phyloP scores from a whole-genome alignment of 2,888 invertebrate species.

The Cotesia congregata region DNA sequence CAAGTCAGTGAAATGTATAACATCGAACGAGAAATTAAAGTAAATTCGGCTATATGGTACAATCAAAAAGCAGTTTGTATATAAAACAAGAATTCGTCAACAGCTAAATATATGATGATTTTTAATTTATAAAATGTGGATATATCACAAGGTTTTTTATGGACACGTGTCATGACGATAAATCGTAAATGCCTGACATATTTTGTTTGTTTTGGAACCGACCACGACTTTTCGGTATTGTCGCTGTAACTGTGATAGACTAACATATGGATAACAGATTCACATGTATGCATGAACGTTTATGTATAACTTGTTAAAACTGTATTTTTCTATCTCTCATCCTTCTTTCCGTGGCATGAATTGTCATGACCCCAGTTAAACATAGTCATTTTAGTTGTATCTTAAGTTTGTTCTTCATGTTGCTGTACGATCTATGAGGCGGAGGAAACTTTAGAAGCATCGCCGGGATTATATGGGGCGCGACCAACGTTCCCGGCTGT shows the following conservation, averaged over 20 bases:
- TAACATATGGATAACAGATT: slow-evolving; percentile 45
- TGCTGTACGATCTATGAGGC: slow-evolving; percentile 57
- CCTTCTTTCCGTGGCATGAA: slow-evolving; percentile 3
- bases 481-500: slow-evolving; percentile 53
- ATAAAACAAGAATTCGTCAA: slow-evolving; percentile 8
- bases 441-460: slow-evolving; percentile 64
- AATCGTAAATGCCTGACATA: slow-evolving; percentile 66
- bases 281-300: not conserved
- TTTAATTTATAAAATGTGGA: slow-evolving; percentile 14
- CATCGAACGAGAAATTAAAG: no score
- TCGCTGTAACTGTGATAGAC: slow-evolving; percentile 44
- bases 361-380: slow-evolving; percentile 27
- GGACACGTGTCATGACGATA: slow-evolving; percentile 68
- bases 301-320: not conserved
- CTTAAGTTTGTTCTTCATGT: slow-evolving; percentile 32
- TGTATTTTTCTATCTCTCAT: slow-evolving; percentile 3
- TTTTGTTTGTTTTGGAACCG: slow-evolving; percentile 64
- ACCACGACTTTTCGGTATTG: slow-evolving; percentile 45
- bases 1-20: no score
- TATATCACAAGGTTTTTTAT: slow-evolving; percentile 13
- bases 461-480: slow-evolving; percentile 69
- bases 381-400: slow-evolving; percentile 27
- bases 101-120: slow-evolving; percentile 3
- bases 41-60: no score
- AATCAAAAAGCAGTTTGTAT: not conserved